These are phyloP conservation scores for Bedellia somnulentella DNA, from an alignment of 2,888 invertebrate species.

Conservation along the genomic window DNA sequence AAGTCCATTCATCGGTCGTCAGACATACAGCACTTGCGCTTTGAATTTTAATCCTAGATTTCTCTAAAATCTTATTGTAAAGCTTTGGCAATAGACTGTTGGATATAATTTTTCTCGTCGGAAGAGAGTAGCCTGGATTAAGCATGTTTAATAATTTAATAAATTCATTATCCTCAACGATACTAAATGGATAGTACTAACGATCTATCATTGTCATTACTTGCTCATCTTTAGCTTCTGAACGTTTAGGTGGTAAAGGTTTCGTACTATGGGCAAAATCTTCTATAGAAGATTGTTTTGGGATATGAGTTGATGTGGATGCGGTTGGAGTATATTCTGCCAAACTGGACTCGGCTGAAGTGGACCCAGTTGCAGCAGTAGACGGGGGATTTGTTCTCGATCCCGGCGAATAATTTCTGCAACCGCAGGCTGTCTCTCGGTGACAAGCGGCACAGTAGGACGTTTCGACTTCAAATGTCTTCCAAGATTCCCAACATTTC, in stretches of 20 bases:
- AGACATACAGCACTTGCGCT: no score
- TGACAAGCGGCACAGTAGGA: slow-evolving; percentile 4
- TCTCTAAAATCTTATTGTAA: slow-evolving; percentile 1
- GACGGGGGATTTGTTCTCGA: no score
- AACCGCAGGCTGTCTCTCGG: slow-evolving; percentile 1
- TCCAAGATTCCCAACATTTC: slow-evolving; percentile 7
- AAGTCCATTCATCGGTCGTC: background rate
- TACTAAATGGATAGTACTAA: slow-evolving; percentile 4
- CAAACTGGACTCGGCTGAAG: no score
- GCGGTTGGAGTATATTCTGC: no score
- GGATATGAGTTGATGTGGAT: background rate
- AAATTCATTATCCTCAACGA: slow-evolving; percentile 7
- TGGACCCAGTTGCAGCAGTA: no score
- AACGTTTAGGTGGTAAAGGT: background rate
- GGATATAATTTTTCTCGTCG: slow-evolving; percentile 7
- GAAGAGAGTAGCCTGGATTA: slow-evolving; percentile 4
- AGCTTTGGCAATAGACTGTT: slow-evolving; percentile 4
- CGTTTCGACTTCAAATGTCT: slow-evolving; percentile 8
- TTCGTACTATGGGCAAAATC: background rate
- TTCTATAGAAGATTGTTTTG: slow-evolving; percentile 1
- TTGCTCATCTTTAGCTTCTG: slow-evolving; percentile 3
- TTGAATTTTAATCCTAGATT: no score
- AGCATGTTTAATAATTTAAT: slow-evolving; percentile 4
- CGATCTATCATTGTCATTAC: slow-evolving; percentile 6
- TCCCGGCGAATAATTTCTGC: no score